These are phyloP conservation scores for Rhadina sibilatrix DNA, from an alignment of 2,113 vertebrate species.

Conservation along the genomic window DNA sequence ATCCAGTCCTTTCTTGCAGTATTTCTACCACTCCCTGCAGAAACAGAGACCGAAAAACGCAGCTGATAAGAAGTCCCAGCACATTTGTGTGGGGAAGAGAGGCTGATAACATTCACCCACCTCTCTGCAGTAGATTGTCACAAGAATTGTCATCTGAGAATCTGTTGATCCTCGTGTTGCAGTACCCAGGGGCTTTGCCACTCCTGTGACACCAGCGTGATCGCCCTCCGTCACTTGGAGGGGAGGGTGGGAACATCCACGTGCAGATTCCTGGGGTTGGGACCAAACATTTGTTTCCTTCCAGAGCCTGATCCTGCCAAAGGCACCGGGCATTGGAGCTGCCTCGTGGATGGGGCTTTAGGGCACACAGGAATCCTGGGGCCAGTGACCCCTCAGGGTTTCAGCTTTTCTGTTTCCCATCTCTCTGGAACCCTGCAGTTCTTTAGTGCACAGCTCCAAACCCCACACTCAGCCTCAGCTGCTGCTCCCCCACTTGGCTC, in stretches of 20 bases:
- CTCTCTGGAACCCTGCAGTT: not conserved
- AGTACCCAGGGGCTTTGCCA: not conserved
- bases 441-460: not conserved
- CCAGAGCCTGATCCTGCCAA: not conserved
- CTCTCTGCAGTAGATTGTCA: not conserved
- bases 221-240: fast-evolving
- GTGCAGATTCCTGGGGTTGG: fast-evolving
- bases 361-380: too few relatives aligned
- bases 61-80: not conserved
- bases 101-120: not conserved
- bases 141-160: not conserved
- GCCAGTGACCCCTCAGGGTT: too few relatives aligned
- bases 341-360: fast-evolving
- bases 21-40: not conserved
- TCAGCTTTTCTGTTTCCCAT: fast-evolving
- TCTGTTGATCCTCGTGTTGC: not conserved
- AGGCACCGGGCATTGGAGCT: not conserved
- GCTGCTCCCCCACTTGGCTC: not conserved
- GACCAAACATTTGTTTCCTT: not conserved
- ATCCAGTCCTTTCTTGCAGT: fast-evolving
- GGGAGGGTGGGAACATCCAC: not conserved
- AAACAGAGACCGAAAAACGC: not conserved
- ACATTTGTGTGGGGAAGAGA: not conserved
- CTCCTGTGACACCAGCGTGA: not conserved
- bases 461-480: not conserved